These are phyloP conservation scores for Chionomys nivalis DNA, from an alignment of 2,113 vertebrate species.

Conservation along the genomic window DNA sequence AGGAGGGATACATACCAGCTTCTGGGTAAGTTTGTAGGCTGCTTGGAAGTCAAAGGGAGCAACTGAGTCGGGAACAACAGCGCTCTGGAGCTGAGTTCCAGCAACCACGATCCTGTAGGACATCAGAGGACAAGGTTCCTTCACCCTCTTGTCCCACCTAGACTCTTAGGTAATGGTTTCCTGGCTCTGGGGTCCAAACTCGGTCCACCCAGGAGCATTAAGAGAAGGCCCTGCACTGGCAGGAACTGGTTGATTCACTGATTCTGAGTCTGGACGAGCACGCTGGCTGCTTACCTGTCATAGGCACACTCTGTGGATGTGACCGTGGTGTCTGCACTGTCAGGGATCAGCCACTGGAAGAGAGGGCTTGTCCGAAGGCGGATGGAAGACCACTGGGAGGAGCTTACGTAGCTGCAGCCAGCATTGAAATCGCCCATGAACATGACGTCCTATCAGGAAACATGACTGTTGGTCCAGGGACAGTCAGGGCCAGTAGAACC, in stretches of 20 bases:
- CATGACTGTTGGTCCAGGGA: neutral
- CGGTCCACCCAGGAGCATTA: neutral
- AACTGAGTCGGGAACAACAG: slow-evolving; percentile 87
- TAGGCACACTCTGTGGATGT: slow-evolving; percentile 68
- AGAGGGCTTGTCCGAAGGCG: slow-evolving; percentile 84
- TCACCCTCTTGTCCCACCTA: neutral
- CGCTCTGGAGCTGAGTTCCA: slow-evolving; percentile 84
- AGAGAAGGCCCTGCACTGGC: neutral
- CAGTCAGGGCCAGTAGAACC: neutral
- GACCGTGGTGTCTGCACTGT: slow-evolving; percentile 87
- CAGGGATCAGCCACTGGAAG: slow-evolving; percentile 92
- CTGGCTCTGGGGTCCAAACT: no score
- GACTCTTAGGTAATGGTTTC: neutral
- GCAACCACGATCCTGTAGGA: slow-evolving; percentile 90
- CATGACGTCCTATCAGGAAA: slow-evolving; percentile 86
- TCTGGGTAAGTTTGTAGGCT: slow-evolving; percentile 84
- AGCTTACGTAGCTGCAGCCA: slow-evolving; percentile 89
- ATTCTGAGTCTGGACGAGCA: neutral
- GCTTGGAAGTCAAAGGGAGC: slow-evolving; percentile 89
- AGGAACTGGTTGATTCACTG: neutral
- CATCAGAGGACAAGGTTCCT: accelerated
- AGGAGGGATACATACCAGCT: slow-evolving; percentile 83
- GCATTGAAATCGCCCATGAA: slow-evolving; percentile 93
- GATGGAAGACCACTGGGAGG: slow-evolving; percentile 86
- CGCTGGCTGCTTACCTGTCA: slow-evolving; percentile 55